Base-by-base conservation (phyloP, 2,113 vertebrate species). In the Albula glossodonta region DNA sequence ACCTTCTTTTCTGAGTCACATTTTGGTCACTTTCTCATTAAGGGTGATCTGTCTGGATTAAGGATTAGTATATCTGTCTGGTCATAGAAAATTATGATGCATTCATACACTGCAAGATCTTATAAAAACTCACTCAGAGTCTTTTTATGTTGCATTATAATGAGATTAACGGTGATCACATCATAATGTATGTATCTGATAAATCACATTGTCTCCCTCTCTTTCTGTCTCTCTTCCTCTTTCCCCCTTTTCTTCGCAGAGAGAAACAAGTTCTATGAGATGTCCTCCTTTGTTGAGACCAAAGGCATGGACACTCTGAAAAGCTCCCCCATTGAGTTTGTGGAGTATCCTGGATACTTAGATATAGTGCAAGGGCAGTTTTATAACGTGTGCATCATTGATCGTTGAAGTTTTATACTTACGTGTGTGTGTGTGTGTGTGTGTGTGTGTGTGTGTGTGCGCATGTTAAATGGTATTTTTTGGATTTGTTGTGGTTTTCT, bases 261-360 rank as follows among this genome's bases (percentile, higher is more conserved):
- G 89, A 96, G 95, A 89, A 96, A 93, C 87, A 97, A 96, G 89
- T 97, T 91, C 90, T 98, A 94, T 56, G 97, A 98, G 91, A 98
- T 98, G 97, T 98, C 97, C 0, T 98, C 97, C 0, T 97, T 98
- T 4, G 97, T 98, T 92, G 97, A 98, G 91, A 98, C 97, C 3
- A 98, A 97, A 91, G 97, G 95, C 56, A 93, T 98, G 97, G 97
- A 98, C 89, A 94, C 94, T 25, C 92, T 98, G 51, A 98, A 97
- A 89, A 95, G 93, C 88, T 95, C 90, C 8, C 97, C 97, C 15
- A 93, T 93, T 53, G 96, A 97, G 90, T 98, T 98, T 88, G 96
- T 98, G 11, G 97, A 97, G 97, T 97, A 98, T 98, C 97, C 96
- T 95, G 85, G 8, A 0, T 52, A 5, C 17, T 66, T 66, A 7